Percentiles rank a stretch among this genome's conserved stretches.
Evolutionary conservation across 2,888 invertebrate genomes (phyloP).

Genomic region (Erpobdella octoculata): DNA sequence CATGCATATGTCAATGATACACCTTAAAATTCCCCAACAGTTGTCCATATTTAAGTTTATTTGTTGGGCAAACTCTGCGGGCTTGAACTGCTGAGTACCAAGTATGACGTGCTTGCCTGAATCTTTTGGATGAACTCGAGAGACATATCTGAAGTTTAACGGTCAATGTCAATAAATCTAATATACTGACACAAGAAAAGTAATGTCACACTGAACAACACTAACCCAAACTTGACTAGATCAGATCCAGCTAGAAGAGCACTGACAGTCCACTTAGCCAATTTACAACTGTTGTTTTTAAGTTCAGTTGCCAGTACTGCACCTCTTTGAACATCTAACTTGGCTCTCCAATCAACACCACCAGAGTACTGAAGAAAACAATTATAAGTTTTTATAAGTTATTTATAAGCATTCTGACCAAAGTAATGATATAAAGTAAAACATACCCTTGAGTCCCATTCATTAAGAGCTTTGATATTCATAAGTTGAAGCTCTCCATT

Average conservation of each 20-base stretch:
- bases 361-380: conserved; percentile 70
- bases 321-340: conserved; percentile 91
- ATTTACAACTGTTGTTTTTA: conserved; percentile 96
- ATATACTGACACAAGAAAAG: not conserved
- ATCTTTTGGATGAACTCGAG: conserved; percentile 82
- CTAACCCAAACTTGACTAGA: conserved; percentile 84
- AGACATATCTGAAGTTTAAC: conserved; percentile 69
- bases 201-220: conserved; percentile 4
- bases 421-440: not conserved
- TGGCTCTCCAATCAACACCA: conserved; percentile 96
- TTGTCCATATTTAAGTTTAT: conserved; percentile 99
- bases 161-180: not conserved
- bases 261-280: conserved; percentile 93
- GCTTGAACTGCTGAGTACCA: conserved; percentile 91
- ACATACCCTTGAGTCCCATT: conserved; percentile 85
- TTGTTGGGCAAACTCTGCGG: conserved; percentile 94
- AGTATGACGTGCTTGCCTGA: conserved; percentile 90
- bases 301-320: conserved; percentile 96
- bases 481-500: conserved; percentile 79
- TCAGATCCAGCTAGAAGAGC: conserved; percentile 89
- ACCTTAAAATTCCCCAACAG: conserved; percentile 94
- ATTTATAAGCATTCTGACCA: not conserved
- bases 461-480: conserved; percentile 92
- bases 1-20: conserved; percentile 92
- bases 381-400: too few species aligned